Percentiles rank a stretch among this genome's conserved stretches.
phyloP scores from a whole-genome alignment of 2,113 vertebrate species.

The Myotis lucifugus region DNA sequence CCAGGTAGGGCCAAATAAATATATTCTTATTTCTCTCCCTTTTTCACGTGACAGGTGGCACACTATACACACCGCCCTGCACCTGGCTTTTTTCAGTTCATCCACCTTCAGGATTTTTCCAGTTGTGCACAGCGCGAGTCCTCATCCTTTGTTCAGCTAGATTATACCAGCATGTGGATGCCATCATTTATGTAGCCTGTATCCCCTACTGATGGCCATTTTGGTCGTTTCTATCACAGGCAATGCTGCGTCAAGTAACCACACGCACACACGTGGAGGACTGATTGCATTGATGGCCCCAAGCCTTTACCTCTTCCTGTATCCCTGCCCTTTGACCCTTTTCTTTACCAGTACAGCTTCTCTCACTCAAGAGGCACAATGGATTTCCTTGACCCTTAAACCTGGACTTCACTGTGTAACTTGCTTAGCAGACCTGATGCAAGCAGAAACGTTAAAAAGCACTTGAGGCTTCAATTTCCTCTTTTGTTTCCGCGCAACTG shows the following conservation, averaged over 20 bases:
- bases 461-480: conserved; percentile 41
- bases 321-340: conserved; percentile 34
- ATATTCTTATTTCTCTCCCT: conserved; percentile 45
- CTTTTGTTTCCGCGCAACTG: conserved; percentile 45
- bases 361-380: background rate
- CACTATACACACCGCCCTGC: background rate
- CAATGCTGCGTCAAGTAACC: background rate
- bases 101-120: conserved; percentile 34
- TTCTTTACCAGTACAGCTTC: background rate
- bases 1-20: background rate
- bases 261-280: background rate
- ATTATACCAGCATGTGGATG: background rate
- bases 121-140: background rate
- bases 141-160: background rate
- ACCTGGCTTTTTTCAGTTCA: conserved; percentile 21
- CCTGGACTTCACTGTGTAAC: background rate
- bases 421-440: conserved; percentile 30
- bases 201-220: background rate
- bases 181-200: background rate
- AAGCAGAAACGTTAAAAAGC: conserved; percentile 37
- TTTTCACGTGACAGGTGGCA: conserved; percentile 38
- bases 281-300: background rate
- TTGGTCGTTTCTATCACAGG: background rate
- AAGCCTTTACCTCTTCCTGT: background rate
- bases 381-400: background rate